Evolutionary conservation across 1,140 invertebrate genomes (phyloP).

Genomic region (Tribolium madens): DNA sequence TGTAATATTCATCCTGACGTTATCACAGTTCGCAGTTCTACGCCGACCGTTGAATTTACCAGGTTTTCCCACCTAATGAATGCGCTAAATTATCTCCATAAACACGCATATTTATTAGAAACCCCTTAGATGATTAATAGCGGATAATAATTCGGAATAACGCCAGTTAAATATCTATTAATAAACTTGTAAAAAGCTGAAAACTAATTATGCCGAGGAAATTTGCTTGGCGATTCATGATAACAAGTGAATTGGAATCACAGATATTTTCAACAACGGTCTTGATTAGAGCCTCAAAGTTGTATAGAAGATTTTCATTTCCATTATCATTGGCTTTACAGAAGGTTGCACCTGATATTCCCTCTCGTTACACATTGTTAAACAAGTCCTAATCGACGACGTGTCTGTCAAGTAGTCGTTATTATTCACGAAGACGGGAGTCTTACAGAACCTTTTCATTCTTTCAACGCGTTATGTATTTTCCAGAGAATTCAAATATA

Average conservation of each 20-base stretch:
- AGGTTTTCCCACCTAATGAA: slow-evolving; percentile 44
- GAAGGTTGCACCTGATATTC: slow-evolving; percentile 43
- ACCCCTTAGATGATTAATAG: slow-evolving; percentile 47
- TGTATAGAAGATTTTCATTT: slow-evolving; percentile 39
- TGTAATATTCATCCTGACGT: slow-evolving; percentile 43
- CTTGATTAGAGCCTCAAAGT: slow-evolving; percentile 6
- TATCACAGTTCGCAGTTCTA: slow-evolving; percentile 45
- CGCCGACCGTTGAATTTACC: slow-evolving; percentile 33
- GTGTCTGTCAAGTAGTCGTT: slow-evolving; percentile 35
- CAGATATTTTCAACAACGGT: not conserved
- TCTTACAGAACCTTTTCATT: slow-evolving; percentile 32
- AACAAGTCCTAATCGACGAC: slow-evolving; percentile 37
- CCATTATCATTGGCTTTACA: slow-evolving; percentile 40
- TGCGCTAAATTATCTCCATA: slow-evolving; percentile 46
- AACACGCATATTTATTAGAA: slow-evolving; percentile 50
- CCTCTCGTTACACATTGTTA: slow-evolving; percentile 18
- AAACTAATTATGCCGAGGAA: not conserved
- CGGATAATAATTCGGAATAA: slow-evolving; percentile 46
- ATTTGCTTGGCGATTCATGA: not conserved
- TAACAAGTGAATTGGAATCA: slow-evolving; percentile 3
- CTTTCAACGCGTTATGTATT: slow-evolving; percentile 34
- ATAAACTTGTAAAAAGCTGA: not conserved
- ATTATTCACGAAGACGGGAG: slow-evolving; percentile 23
- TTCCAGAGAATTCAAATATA: slow-evolving; percentile 24
- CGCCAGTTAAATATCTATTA: slow-evolving; percentile 42